Base-by-base conservation (phyloP, 2,113 vertebrate genomes). In the Thamnophis sirtalis region DNA sequence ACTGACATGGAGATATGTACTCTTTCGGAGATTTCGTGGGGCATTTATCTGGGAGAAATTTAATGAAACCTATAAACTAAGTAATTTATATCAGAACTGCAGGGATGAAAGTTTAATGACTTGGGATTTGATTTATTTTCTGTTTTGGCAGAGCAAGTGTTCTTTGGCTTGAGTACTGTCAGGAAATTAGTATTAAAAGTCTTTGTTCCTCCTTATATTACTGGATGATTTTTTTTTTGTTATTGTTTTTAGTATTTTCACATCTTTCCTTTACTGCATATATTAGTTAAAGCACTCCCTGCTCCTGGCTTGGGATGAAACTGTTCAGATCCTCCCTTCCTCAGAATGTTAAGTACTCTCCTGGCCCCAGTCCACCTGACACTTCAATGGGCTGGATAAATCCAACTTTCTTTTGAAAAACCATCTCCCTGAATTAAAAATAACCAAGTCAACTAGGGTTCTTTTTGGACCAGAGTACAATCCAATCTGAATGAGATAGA, bases 91-190 rank as follows among this genome's bases (percentile, higher is more conserved):
- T 51, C 51, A 54, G 49, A 60, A 53, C 48, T 53, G 48, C 43
- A 86, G 54, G 80, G 17, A 50, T 51, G n/a, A 49, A 91, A 21
- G 28, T 68, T 53, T 53, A 13, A 68, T 68, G 56, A 68, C 13
- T 91, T 60, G 63, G 58, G 8, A 17, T 51, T 86, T 49, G n/a
- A 49, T 68, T 68, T 54, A n/a, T 28, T 87, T 91, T 91, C 49
- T 51, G n/a, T 68, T 58, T 91, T 87, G 56, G 85, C n/a, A 63
- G 56, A 87, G 48, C 90, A 51, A 87, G 90, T 87, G 49, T 88
- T 43, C 50, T 73, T 88, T 92, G 91, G 91, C 90, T 80, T 88
- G 55, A 87, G 22, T 91, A 53, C 56, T 68, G 58, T 87, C 60
- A 53, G 21, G 86, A 54, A n/a, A 54, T 28, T 38, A 43, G 60